These are phyloP conservation scores for Ceratina calcarata DNA, from an alignment of 1,140 invertebrate species.

Conservation along the genomic window DNA sequence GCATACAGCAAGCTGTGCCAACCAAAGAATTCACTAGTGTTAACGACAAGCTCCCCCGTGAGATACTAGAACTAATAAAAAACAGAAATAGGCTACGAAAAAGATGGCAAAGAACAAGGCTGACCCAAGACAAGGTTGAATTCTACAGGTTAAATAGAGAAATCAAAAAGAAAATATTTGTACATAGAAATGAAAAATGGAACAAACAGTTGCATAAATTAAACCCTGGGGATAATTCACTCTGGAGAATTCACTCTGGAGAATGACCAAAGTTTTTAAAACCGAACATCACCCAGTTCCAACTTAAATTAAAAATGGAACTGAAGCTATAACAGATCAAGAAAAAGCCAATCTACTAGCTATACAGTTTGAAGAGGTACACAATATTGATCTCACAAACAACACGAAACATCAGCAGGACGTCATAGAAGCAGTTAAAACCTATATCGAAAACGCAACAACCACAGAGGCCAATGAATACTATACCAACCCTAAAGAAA, in stretches of 20 bases:
- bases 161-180: conserved; percentile 41
- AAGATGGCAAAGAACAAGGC: background rate
- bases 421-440: conserved; percentile 35
- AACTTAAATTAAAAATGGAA: conserved; percentile 22
- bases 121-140: background rate
- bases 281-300: conserved; percentile 50
- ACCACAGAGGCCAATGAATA: background rate
- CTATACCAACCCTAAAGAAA: conserved; percentile 24
- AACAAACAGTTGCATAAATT: conserved; percentile 51
- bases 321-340: conserved; percentile 46
- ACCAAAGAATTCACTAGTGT: background rate
- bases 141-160: background rate
- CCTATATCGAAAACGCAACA: conserved; percentile 3
- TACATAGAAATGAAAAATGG: too few relatives aligned
- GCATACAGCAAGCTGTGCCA: background rate
- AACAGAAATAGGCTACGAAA: background rate
- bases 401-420: conserved; percentile 53
- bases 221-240: conserved; percentile 54
- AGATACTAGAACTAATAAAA: background rate
- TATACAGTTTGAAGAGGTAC: conserved; percentile 58
- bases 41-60: background rate
- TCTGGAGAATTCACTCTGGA: conserved; percentile 64
- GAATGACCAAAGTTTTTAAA: conserved; percentile 61
- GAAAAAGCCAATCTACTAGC: conserved; percentile 65
- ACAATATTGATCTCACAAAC: conserved; percentile 56